Percentiles rank a stretch among this genome's conserved stretches.
These are phyloP conservation scores for Melanotaenia trifasciata DNA, from an alignment of 2,797 vertebrate species.

Conservation along the genomic window DNA sequence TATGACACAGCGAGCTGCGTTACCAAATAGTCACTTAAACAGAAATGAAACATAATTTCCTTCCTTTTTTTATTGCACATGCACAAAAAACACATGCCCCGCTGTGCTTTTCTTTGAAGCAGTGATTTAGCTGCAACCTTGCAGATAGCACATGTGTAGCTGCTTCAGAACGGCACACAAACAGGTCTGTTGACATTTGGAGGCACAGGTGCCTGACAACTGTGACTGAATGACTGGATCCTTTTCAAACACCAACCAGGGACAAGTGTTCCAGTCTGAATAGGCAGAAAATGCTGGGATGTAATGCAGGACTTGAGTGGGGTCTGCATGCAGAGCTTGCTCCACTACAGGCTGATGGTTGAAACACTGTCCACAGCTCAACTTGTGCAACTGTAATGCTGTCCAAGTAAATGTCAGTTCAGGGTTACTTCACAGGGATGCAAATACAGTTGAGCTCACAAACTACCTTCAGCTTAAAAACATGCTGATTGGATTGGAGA, in stretches of 20 bases:
- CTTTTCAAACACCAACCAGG: no score
- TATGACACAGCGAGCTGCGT: constrained; percentile 36
- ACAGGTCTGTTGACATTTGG: no score
- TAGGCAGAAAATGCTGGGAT: no score
- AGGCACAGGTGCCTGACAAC: no score
- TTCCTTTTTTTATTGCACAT: not conserved
- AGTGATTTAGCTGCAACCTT: no score
- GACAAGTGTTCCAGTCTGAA: no score
- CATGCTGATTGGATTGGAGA: not conserved
- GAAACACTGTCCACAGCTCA: no score
- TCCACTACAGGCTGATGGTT: not conserved
- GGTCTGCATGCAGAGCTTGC: no score
- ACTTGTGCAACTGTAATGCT: not conserved
- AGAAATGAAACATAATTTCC: constrained; percentile 18
- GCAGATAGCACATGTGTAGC: no score
- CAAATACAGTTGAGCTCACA: not conserved
- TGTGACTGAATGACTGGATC: no score
- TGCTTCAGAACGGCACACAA: no score
- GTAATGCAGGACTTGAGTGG: no score
- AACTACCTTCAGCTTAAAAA: not conserved
- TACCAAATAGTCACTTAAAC: constrained; percentile 26
- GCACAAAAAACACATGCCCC: not conserved
- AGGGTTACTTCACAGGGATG: not conserved
- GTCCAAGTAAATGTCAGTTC: not conserved
- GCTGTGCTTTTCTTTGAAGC: not conserved